Percentiles rank a stretch among this genome's conserved stretches.
phyloP scores from a whole-genome alignment of 2,888 invertebrate genomes.

The Synergus umbraculus region DNA sequence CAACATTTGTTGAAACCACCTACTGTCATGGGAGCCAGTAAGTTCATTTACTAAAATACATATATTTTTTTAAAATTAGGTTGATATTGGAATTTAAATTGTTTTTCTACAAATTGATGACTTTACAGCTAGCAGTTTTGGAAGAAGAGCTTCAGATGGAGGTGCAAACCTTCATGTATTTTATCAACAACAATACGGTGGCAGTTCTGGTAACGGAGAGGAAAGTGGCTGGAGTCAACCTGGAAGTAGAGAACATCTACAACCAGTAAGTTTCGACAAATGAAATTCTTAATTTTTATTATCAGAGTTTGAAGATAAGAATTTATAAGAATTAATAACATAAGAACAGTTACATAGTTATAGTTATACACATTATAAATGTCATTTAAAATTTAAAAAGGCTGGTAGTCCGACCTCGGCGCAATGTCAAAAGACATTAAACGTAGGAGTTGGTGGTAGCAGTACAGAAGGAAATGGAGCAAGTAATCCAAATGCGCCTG shows the following conservation, averaged over 20 bases:
- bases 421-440: conserved; percentile 76
- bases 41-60: conserved; percentile 66
- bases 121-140: conserved; percentile 86
- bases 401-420: conserved; percentile 76
- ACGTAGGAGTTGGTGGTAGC: conserved; percentile 63
- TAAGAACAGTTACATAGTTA: background rate
- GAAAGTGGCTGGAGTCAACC: conserved; percentile 80
- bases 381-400: conserved; percentile 59
- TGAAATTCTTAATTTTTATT: background rate
- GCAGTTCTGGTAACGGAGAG: conserved; percentile 70
- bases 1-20: conserved; percentile 97
- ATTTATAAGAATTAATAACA: background rate
- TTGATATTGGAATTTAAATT: background rate
- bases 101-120: background rate
- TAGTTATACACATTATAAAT: background rate
- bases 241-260: conserved; percentile 80
- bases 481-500: conserved; percentile 78
- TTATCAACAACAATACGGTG: conserved; percentile 77
- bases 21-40: conserved; percentile 90
- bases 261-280: conserved; percentile 74
- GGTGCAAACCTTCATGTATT: conserved; percentile 93
- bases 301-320: background rate
- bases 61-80: background rate
- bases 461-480: conserved; percentile 72
- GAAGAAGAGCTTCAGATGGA: conserved; percentile 95